phyloP scores from a whole-genome alignment of 2,888 invertebrate genomes.

The Camptogramma bilineatum region DNA sequence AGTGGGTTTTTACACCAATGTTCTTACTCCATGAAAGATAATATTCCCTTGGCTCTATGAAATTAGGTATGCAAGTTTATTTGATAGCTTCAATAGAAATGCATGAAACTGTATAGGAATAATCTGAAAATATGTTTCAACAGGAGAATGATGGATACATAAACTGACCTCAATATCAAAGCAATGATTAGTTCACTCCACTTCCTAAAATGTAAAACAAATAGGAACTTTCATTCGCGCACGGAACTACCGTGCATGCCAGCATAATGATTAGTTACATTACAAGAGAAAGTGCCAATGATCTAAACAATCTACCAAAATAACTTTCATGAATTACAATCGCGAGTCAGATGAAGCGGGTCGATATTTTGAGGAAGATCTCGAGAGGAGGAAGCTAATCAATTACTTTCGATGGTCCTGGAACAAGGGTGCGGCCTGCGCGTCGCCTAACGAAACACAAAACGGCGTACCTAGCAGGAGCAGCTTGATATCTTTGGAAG shows the following conservation, averaged over 20 bases:
- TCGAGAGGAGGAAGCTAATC: slow-evolving; percentile 31
- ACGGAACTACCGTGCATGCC: slow-evolving; percentile 67
- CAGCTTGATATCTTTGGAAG: slow-evolving; percentile 99
- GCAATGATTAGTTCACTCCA: slow-evolving; percentile 42
- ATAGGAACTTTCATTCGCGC: slow-evolving; percentile 72
- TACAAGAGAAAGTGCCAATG: slow-evolving; percentile 67
- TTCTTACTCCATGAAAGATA: neutral
- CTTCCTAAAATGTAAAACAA: slow-evolving; percentile 58
- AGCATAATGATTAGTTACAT: slow-evolving; percentile 69
- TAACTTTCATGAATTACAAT: slow-evolving; percentile 22
- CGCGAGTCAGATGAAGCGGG: slow-evolving; percentile 29
- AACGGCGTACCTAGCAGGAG: slow-evolving; percentile 94
- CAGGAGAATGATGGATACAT: slow-evolving; percentile 3
- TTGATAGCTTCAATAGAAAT: neutral
- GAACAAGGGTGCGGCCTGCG: slow-evolving; percentile 76
- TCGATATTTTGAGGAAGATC: slow-evolving; percentile 36
- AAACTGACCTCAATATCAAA: slow-evolving; percentile 14
- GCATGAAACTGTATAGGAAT: neutral
- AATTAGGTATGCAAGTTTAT: neutral
- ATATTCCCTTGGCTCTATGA: neutral
- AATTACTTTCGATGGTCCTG: slow-evolving; percentile 43
- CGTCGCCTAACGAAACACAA: slow-evolving; percentile 43
- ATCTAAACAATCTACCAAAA: slow-evolving; percentile 30
- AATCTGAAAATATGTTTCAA: neutral
- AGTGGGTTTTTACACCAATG: neutral